Percentiles rank a stretch among this genome's conserved stretches.
These are phyloP conservation scores for Neocloeon triangulifer DNA, from an alignment of 1,140 invertebrate genomes.

Conservation along the genomic window DNA sequence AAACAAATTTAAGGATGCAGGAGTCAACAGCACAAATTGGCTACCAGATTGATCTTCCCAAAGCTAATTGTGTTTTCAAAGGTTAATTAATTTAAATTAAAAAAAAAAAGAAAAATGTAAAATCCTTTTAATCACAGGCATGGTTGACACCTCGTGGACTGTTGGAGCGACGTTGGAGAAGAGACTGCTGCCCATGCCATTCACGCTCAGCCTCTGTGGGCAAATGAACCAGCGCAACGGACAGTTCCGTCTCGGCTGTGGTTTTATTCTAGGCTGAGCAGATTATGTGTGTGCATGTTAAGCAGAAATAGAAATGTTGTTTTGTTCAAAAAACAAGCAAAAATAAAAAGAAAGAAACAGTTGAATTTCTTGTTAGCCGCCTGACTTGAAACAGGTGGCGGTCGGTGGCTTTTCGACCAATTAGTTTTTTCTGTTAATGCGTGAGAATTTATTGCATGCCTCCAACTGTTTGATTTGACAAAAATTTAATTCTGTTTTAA, in stretches of 20 bases:
- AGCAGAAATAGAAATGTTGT: constrained; percentile 1
- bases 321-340: constrained; percentile 4
- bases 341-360: too few species aligned
- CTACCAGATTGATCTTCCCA: constrained; percentile 92
- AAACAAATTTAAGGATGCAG: constrained; percentile 65
- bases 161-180: constrained; percentile 87
- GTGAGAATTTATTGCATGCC: too few species aligned
- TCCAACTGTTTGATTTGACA: too few species aligned
- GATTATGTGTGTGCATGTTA: not conserved
- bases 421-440: too few species aligned
- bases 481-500: too few species aligned
- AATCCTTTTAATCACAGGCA: constrained; percentile 35
- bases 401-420: too few species aligned
- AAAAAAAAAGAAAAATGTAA: constrained; percentile 2
- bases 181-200: constrained; percentile 75
- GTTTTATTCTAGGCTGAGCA: constrained; percentile 61
- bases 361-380: constrained; percentile 3
- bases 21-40: constrained; percentile 83
- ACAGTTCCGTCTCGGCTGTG: constrained; percentile 68
- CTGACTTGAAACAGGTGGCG: too few species aligned
- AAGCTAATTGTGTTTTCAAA: constrained; percentile 82
- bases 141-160: constrained; percentile 88
- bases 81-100: constrained; percentile 35
- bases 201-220: constrained; percentile 79
- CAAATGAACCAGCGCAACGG: constrained; percentile 79